Base-by-base conservation (phyloP, 92 coral and sea anemone genomes). In the Isaurus tuberculatus region DNA sequence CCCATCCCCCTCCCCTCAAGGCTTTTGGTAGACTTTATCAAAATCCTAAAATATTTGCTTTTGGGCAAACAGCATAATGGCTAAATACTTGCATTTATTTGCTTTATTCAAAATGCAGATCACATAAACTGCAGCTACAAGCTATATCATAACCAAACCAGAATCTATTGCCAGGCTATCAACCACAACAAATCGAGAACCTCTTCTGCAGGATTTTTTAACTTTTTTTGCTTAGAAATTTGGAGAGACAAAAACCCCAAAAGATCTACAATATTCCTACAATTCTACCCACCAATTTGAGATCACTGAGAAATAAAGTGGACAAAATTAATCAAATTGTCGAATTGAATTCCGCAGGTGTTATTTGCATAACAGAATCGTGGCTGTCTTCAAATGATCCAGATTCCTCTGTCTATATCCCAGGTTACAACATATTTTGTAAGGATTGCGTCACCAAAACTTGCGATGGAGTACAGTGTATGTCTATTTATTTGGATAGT, bases 391-490 rank as follows among this genome's bases (percentile, higher is more conserved):
- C 86, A 15, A 34, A 67, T 48, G 65, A 84, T 8, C 88, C 80
- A 73, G 91, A 88, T 53, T 88, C 82, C 13, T 74, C 72, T 49
- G 79, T 89, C 48, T 70, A 66, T 84, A 69, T 89, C 36, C 89
- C 89, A 25, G 89, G 89, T 1, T 89, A 49, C 60, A 85, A 78
- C 36, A 25, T 78, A 84, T 84, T 89, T 67, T 53, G 92, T 57
- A 89, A 79, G 77, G 89, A 84, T 26, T 84, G 86, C 26, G 63
- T 51, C 66, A 49, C 33, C 48, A 66, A 58, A 73, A 55, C 87
- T 60, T 87, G 65, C 31, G 91, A 84, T 26, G 84, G 91, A 83
- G 84, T 87, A 23, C 81, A 87, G n/a, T n/a, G n/a, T n/a, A n/a
- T n/a, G n/a, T n/a, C n/a, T 88, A 65, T 88, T 88, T 88, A 82